These are phyloP conservation scores for Glaucopsyche alexis DNA, from an alignment of 2,888 invertebrate genomes.

Conservation along the genomic window DNA sequence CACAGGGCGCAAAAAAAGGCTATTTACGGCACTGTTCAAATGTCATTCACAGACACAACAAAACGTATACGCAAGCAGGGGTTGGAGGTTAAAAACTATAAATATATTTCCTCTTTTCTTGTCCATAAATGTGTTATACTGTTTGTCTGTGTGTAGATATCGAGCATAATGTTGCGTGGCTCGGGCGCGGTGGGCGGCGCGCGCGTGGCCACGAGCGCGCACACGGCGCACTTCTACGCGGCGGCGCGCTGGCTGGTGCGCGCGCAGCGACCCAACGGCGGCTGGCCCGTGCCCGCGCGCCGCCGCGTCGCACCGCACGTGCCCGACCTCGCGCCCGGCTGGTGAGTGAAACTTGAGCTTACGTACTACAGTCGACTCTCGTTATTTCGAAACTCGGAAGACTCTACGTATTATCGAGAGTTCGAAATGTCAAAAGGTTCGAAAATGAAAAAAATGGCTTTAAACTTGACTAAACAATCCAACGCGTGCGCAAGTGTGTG, in stretches of 20 bases:
- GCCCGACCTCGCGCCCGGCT: conserved; percentile 90
- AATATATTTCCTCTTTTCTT: background rate
- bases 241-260: conserved; percentile 96
- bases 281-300: conserved; percentile 97
- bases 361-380: background rate
- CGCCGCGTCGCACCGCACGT: conserved; percentile 86
- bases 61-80: no score
- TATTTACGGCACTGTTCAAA: no score
- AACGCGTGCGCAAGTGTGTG: no score
- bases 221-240: conserved; percentile 94
- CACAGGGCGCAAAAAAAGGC: no score
- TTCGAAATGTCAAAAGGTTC: no score
- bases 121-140: background rate
- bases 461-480: no score
- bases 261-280: conserved; percentile 89
- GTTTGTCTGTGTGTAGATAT: conserved; percentile 61
- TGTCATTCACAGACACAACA: no score
- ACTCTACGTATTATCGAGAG: no score
- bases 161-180: conserved; percentile 84
- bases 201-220: conserved; percentile 89
- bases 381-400: no score
- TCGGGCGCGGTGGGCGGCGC: conserved; percentile 87
- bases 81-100: no score
- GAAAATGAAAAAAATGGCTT: no score
- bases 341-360: conserved; percentile 70